A percentile compares a stretch with the other conserved stretches of the same genome.
Evolutionary conservation across 2,888 invertebrate species (phyloP).

Genomic region (Leucophenga maculata): DNA sequence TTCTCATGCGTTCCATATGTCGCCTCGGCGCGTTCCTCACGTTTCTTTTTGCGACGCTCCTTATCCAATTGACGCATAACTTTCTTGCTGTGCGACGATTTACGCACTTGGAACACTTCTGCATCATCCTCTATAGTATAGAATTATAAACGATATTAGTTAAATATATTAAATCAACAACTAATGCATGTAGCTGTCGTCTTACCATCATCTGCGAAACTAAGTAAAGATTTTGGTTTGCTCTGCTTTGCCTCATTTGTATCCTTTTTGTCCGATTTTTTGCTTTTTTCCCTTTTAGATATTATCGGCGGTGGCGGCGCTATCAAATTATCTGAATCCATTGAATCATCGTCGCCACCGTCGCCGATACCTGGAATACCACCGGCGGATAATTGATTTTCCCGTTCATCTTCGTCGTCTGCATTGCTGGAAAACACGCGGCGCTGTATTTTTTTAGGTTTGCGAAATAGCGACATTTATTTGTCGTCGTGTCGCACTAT

Average conservation of each 20-base stretch:
- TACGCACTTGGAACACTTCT: conserved; percentile 95
- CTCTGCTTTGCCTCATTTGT: conserved; percentile 33
- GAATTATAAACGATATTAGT: not conserved
- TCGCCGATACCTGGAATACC: conserved; percentile 42
- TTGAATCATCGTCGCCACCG: conserved; percentile 3
- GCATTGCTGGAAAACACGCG: conserved; percentile 82
- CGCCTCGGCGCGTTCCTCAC: conserved; percentile 59
- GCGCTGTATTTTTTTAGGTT: conserved; percentile 88
- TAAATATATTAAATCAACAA: not conserved
- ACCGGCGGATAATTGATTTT: not conserved
- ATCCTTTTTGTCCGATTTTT: conserved; percentile 66
- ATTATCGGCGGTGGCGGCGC: conserved; percentile 50
- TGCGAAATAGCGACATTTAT: conserved; percentile 87
- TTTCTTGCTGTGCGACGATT: conserved; percentile 93
- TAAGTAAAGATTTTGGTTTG: conserved; percentile 77
- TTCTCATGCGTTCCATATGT: conserved; percentile 26
- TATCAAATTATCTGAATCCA: conserved; percentile 32
- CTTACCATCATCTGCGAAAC: conserved; percentile 85
- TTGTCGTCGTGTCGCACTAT: not conserved
- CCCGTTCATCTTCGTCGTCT: conserved; percentile 75
- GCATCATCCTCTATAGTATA: conserved; percentile 78
- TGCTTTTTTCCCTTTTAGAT: conserved; percentile 49
- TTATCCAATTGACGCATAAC: conserved; percentile 88
- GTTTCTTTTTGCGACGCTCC: conserved; percentile 75
- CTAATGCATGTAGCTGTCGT: conserved; percentile 46